phyloP scores from a whole-genome alignment of 2,113 vertebrate genomes.

The Pleuronectes platessa region DNA sequence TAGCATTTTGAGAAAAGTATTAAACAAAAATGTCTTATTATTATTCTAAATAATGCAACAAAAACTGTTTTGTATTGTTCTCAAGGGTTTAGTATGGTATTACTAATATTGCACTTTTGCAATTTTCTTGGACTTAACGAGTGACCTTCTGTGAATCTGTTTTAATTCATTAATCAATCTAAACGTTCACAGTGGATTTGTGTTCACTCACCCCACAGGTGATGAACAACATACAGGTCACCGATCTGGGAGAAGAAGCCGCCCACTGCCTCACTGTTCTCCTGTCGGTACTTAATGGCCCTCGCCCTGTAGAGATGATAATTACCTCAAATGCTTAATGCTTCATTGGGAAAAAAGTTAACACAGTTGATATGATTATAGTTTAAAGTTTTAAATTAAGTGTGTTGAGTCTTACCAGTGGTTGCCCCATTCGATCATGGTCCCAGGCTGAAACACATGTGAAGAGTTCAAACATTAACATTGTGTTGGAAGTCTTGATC shows the following conservation, averaged over 20 bases:
- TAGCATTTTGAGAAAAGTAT: no score
- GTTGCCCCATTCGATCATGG: conserved; percentile 99
- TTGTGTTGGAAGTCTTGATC: no score
- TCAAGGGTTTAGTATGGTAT: no score
- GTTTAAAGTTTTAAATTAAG: background rate
- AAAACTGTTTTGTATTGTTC: no score
- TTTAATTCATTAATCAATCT: background rate
- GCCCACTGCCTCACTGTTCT: conserved; percentile 94
- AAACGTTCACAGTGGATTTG: background rate
- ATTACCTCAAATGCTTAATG: background rate
- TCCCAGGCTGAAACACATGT: conserved; percentile 88
- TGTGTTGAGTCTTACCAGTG: conserved; percentile 87
- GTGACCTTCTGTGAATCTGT: background rate
- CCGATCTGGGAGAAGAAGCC: conserved; percentile 98
- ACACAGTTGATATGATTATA: no score
- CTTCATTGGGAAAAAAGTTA: background rate
- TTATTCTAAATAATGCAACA: background rate
- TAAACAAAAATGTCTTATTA: no score
- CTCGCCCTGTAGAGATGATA: conserved; percentile 86
- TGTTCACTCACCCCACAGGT: conserved; percentile 91
- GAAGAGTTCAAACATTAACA: conserved; percentile 3
- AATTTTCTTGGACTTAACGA: background rate
- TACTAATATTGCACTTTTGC: no score
- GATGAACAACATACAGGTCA: conserved; percentile 94
- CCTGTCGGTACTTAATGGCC: conserved; percentile 92